Conservation (phyloP, 1,140 invertebrate species). For the Neodiprion pinetum region DNA sequence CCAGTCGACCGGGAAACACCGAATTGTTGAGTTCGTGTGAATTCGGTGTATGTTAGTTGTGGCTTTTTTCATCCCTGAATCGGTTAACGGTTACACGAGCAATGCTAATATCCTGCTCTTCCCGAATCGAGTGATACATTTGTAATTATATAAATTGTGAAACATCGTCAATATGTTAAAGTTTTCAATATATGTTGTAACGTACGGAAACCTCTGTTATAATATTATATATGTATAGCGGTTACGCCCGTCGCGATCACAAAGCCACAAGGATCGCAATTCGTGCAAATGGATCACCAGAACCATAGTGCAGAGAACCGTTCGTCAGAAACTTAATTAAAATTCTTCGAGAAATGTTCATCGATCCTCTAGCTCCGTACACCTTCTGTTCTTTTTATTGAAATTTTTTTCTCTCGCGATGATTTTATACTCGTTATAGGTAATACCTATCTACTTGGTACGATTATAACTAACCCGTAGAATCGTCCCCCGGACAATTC, state of each 20-base stretch:
- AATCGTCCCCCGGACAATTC: constrained; percentile 31
- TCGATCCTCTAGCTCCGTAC: constrained; percentile 2
- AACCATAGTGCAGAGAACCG: neutral
- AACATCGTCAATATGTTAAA: neutral
- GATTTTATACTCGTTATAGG: constrained; percentile 39
- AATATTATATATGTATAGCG: neutral
- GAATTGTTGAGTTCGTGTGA: neutral
- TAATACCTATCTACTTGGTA: constrained; percentile 45
- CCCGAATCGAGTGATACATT: neutral
- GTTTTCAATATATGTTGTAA: neutral
- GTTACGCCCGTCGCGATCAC: neutral
- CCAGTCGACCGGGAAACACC: neutral
- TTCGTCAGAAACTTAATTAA: neutral
- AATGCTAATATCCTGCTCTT: neutral
- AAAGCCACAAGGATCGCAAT: neutral
- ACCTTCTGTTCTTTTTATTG: constrained; percentile 9
- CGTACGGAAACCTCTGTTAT: neutral
- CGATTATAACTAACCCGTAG: constrained; percentile 38
- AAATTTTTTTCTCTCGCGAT: constrained; percentile 18
- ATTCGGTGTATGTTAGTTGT: too few species aligned
- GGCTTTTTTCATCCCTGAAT: too few species aligned
- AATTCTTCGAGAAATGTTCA: neutral
- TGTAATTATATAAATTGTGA: neutral
- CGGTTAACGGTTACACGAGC: too few species aligned
- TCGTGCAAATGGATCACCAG: neutral